Evolutionary conservation across 2,113 vertebrate species (phyloP), one percentile per base, ranked within the genome.

Genomic region (Pipa parva): DNA sequence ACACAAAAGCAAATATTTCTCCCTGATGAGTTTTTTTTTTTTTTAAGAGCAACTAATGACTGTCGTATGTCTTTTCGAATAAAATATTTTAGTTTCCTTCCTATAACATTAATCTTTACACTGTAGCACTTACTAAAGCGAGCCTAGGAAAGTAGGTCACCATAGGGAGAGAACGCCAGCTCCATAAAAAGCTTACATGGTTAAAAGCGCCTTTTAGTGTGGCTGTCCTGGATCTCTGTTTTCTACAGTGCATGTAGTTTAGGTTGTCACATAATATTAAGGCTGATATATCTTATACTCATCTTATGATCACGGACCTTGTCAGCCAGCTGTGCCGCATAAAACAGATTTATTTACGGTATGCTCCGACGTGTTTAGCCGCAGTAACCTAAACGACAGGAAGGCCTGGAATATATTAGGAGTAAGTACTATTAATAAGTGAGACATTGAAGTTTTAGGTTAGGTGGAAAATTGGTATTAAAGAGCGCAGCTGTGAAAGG

Each of bases 201-300:
- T 28, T 69, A 54, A 69, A 69, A 69, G 57, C 22, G 46, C 17
- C 27, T 60, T 37, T 29, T 27, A 60, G 56, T 17, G 18, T 54
- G 33, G 37, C 45, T 7, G 33, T 42, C 48, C 26, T 33, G 26
- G 57, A 42, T 54, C 51, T 24, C 7, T 51, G 46, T 52, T 17
- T 42, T 50, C 39, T 57, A 18, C 39, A 37, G 50, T n/a, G n/a
- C n/a, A 21, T 13, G 31, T 18, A 8, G 52, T 31, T 50, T 25
- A 27, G 31, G 6, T 67, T 48, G 52, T 65, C 52, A 33, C 9
- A 46, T 27, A 29, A 13, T 11, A 26, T 57, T 46, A 27, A 46
- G 26, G 26, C 27, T 26, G 9, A 3, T 57, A 20, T 18, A 15
- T 27, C 12, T 65, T 31, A 46, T 31, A 45, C 62, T 63, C 29